phyloP scores from a whole-genome alignment of 2,888 invertebrate species.

The Torymus auratus region DNA sequence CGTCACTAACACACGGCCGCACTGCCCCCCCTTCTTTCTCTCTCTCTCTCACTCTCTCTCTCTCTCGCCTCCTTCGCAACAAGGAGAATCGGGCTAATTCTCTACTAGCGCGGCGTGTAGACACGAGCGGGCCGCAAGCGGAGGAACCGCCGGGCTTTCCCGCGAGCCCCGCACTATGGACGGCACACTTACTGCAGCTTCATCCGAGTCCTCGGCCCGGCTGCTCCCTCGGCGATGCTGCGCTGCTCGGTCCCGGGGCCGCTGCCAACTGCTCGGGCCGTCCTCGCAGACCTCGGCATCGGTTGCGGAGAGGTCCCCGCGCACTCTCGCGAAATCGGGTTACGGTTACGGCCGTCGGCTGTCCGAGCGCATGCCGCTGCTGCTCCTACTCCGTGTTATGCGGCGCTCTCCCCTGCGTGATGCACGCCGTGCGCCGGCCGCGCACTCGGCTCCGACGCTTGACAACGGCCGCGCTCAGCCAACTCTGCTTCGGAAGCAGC shows the following conservation, averaged over 20 bases:
- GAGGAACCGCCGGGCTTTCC: too few species aligned
- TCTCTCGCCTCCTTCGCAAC: conserved; percentile 54
- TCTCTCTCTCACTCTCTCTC: conserved; percentile 44
- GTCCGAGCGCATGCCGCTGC: conserved; percentile 46
- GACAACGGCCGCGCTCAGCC: conserved; percentile 46
- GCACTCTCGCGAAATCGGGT: conserved; percentile 62
- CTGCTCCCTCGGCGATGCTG: too few species aligned
- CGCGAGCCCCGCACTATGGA: too few species aligned
- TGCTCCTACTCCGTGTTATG: conserved; percentile 50
- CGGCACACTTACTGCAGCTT: too few species aligned
- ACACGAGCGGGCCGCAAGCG: too few species aligned
- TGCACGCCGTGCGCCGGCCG: neutral
- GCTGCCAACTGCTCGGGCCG: conserved; percentile 5
- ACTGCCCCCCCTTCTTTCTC: conserved; percentile 26
- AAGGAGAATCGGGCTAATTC: conserved; percentile 56
- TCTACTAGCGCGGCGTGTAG: conserved; percentile 19
- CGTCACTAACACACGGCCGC: conserved; percentile 54
- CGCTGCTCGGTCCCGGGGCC: neutral
- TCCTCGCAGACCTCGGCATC: neutral
- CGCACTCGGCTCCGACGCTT: conserved; percentile 35
- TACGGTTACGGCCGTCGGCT: conserved; percentile 68
- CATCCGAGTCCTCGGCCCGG: too few species aligned
- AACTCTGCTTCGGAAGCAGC: neutral
- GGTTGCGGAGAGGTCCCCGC: neutral
- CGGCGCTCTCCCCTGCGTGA: conserved; percentile 35